Conservation (phyloP, 2,797 vertebrate species). For the Onychomys arenicola region DNA sequence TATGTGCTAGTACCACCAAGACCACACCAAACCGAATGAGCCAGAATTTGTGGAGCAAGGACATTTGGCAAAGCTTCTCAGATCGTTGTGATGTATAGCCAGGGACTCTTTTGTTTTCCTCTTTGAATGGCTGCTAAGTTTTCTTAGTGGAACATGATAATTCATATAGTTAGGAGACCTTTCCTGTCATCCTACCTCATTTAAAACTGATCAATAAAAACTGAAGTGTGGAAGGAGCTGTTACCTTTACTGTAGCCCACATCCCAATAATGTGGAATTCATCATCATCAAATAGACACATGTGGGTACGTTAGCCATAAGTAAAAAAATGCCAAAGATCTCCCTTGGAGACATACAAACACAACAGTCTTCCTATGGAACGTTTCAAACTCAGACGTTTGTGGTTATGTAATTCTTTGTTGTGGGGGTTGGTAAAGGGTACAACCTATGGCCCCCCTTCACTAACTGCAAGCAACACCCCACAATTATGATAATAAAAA, state of each 20-base stretch:
- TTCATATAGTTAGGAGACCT: not conserved
- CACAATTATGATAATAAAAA: constrained; percentile 11
- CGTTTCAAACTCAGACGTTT: not conserved
- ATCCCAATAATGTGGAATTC: not conserved
- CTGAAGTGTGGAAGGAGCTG: not conserved
- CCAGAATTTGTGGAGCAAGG: not conserved
- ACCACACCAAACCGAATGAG: not conserved
- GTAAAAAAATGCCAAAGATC: not conserved
- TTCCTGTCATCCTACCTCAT: not conserved
- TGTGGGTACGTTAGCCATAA: not conserved
- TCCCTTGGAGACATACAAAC: not conserved
- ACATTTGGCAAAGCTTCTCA: not conserved
- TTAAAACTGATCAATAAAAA: constrained; percentile 1
- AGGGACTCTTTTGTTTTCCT: not conserved
- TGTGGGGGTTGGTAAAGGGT: not conserved
- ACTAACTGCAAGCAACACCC: not conserved
- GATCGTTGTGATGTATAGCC: not conserved
- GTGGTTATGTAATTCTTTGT: not conserved
- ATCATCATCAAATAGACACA: not conserved
- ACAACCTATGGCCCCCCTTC: not conserved
- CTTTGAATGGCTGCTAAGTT: not conserved
- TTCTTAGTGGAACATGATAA: not conserved
- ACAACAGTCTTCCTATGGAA: not conserved
- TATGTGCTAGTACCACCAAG: not conserved
- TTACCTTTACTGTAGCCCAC: not conserved